Evolutionary conservation across 2,113 vertebrate genomes (phyloP), one percentile per base, ranked within the genome.

Genomic region (Spea bombifrons): DNA sequence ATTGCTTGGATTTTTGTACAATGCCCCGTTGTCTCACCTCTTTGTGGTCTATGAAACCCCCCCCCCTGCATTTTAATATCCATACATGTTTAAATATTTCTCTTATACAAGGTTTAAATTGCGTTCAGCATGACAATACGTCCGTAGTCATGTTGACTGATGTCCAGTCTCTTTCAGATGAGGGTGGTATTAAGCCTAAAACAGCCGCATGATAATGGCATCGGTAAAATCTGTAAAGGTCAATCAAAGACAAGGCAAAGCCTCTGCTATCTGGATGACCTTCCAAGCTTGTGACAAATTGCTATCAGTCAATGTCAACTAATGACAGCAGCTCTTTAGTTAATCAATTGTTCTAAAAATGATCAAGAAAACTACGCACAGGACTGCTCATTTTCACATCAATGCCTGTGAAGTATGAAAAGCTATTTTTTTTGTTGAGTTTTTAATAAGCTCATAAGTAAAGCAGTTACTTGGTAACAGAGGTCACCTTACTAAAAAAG

Each of bases 261-360:
- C 90, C 92, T 90, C 88, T 89, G 86, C 90, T 84, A 86, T 86
- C 89, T 86, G 88, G 82, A 89, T 95, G 95, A 98, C 96, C 95
- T 97, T 96, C 94, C 92, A 88, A 89, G 90, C 91, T 92, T 87
- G 87, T 91, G 90, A 93, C 91, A 93, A 94, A 94, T 92, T 94
- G 92, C 90, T 90, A 92, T 91, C 92, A 94, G 94, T 96, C 91
- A 91, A 93, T 93, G 91, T 91, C 90, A 91, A 85, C 92, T 92
- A 92, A 94, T 90, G 91, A 94, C 91, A 90, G 90, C 82, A 87
- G 93, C 92, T 93, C 92, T 93, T 92, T 89, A 87, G 86, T 87
- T 88, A 92, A 95, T 96, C 94, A 90, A 96, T 95, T 93, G 88
- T 91, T 91, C 90, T 93, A 93, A 93, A 93, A 92, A 93, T 92